Evolutionary conservation across 2,888 invertebrate genomes (phyloP), one percentile per base, ranked within the genome.

Genomic region (Fragum whitleyi): DNA sequence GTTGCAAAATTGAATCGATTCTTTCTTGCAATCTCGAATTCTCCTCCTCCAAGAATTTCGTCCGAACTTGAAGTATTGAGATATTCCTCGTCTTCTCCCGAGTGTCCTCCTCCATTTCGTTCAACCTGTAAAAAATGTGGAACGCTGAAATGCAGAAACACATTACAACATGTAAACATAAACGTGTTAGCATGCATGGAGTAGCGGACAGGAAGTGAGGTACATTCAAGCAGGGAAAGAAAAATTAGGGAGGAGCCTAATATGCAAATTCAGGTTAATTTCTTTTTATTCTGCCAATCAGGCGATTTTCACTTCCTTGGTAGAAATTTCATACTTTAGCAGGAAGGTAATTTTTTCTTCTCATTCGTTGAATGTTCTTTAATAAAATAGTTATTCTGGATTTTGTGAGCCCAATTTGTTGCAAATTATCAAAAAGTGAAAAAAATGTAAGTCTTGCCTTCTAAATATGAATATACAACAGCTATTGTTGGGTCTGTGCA

Each of bases 21-120:
- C 90, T 87, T 57, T 90, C 90, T 86, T 91, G 92, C 29, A 92
- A 84, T 16, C 90, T 86, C n/a, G 86, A 77, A 85, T 92, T 93
- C 87, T 93, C 93, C 42, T 92, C 92, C 74, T 93, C 93, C 74
- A 92, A 84, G 82, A 89, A 92, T 73, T 88, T 90, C 42, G 87
- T 83, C 23, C 91, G 89, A 23, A 91, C 90, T 78, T 92, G 90
- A n/a, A 90, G 81, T 84, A 92, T 88, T 14, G 92, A 91, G n/a
- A 91, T 86, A 42, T 79, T 77, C 21, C 92, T 88, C 6, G 87
- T 72, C 74, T 90, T 89, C 86, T 93, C 93, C 26, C 91, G 81
- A n/a, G 88, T 57, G 11, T 71, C 79, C 82, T 93, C 92, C 73
- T 92, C 92, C 80, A 88, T 84, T 71, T 93, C 93, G 65, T 92